Evolutionary conservation across 2,888 invertebrate species (phyloP).

Genomic region (Lasius fuliginosus): DNA sequence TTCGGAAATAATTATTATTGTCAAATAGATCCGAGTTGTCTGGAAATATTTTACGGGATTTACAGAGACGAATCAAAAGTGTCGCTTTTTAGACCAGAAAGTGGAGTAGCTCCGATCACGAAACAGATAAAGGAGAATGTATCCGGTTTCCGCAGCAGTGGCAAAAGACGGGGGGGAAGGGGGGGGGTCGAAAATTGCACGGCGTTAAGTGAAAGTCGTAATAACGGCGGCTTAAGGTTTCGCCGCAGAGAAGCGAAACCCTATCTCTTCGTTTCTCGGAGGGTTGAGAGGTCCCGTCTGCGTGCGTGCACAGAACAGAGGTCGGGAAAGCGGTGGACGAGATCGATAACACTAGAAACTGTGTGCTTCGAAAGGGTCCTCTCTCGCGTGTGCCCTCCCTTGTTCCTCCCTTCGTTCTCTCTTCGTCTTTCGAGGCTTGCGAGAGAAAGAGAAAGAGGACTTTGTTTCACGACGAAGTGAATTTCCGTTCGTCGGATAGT

Average conservation of each 20-base stretch:
- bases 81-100: not conserved
- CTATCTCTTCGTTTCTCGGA: conserved; percentile 28
- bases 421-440: conserved; percentile 1
- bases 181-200: conserved; percentile 28
- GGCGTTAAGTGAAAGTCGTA: conserved; percentile 61
- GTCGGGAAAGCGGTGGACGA: conserved; percentile 29
- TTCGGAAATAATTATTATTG: not conserved
- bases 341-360: conserved; percentile 55
- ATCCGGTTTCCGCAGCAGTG: conserved; percentile 9
- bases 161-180: not conserved
- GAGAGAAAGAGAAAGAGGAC: conserved; percentile 15
- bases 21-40: not conserved
- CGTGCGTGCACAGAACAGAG: conserved; percentile 42
- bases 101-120: not conserved
- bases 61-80: not conserved
- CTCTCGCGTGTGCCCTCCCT: conserved; percentile 19
- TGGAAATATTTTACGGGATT: not conserved
- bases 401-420: not conserved
- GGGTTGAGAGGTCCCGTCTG: conserved; percentile 7
- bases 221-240: conserved; percentile 60
- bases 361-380: conserved; percentile 45
- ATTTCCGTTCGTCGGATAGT: conserved; percentile 52
- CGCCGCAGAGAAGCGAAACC: conserved; percentile 30
- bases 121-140: conserved; percentile 8
- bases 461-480: conserved; percentile 52